Evolutionary conservation across 2,113 vertebrate species (phyloP).

Genomic region (Salvelinus alpinus): DNA sequence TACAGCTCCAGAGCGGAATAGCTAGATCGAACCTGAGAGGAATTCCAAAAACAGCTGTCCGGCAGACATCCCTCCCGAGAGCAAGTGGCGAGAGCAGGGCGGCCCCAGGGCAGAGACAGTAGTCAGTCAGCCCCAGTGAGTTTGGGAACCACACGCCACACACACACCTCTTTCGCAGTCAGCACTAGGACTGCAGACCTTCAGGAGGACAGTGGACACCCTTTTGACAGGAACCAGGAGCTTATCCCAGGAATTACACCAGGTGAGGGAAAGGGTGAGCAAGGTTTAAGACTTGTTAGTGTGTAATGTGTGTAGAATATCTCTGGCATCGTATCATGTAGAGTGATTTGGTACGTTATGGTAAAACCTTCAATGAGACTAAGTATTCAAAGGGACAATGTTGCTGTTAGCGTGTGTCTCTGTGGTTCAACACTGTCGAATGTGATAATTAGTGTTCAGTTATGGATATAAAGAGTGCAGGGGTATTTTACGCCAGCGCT

Average conservation of each 20-base stretch:
- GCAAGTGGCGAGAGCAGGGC: slow-evolving; percentile 58
- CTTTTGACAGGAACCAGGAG: slow-evolving; percentile 29
- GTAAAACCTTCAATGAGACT: background rate
- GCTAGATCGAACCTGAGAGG: slow-evolving; percentile 49
- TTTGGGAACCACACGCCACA: background rate
- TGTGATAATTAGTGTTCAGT: background rate
- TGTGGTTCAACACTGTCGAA: background rate
- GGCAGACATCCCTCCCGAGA: slow-evolving; percentile 64
- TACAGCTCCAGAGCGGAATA: slow-evolving; percentile 59
- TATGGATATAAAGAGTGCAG: slow-evolving; percentile 20
- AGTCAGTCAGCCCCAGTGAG: slow-evolving; percentile 36
- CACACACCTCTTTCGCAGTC: slow-evolving; percentile 14
- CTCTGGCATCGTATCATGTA: background rate
- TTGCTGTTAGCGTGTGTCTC: background rate
- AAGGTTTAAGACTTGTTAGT: background rate
- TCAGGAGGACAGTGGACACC: slow-evolving; percentile 9
- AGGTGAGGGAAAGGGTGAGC: slow-evolving; percentile 49
- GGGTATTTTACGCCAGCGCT: slow-evolving; percentile 20
- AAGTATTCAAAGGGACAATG: background rate
- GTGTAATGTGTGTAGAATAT: background rate
- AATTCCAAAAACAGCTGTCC: slow-evolving; percentile 78
- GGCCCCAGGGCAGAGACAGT: slow-evolving; percentile 55
- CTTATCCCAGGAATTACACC: slow-evolving; percentile 13
- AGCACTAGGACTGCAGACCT: slow-evolving; percentile 26
- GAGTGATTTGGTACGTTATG: background rate